Evolutionary conservation across 2,888 invertebrate genomes (phyloP), one percentile per base, ranked within the genome.

Genomic region (Gymnoscelis rufifasciata): DNA sequence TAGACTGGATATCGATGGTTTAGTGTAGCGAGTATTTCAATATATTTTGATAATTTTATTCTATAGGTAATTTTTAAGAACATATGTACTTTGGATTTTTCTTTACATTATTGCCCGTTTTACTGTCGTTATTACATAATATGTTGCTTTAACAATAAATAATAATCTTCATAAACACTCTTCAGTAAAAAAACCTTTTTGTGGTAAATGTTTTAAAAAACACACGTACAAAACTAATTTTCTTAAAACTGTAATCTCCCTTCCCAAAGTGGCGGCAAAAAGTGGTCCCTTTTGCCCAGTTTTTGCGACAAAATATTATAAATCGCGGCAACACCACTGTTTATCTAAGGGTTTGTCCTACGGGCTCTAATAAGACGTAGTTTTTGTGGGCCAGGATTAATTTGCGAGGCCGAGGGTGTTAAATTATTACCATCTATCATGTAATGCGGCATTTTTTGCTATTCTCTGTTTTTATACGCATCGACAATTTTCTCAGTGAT

Each of bases 301-400:
- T 87, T 86, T 86, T 82, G 82, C 66, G 45, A 48, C 71, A 63
- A 83, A 84, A 83, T 84, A 86, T 84, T 81, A 87, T 83, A 79
- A 87, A 86, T 86, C 64, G 77, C 57, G 59, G 68, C 69, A 80
- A 83, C 82, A 83, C 73, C 66, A 63, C 68, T 78, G 82, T 79
- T 86, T 87, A 83, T 84, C 84, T 82, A 70, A 69, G 71, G 77
- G 66, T 62, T 49, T 48, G 65, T 60, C 76, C 68, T 59, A 53
- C 48, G 66, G 78, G 76, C 57, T 66, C 75, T 83, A 83, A 83
- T 77, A 80, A 82, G 82, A 74, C 66, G 65, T 77, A 77, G 78
- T 84, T 87, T 87, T 86, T 83, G 78, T 63, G 47, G 43, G 47
- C 35, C 42, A 52, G 43, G 75, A 78, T 78, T 77, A 77, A 78